Base-by-base conservation (phyloP, 2,888 invertebrate genomes). In the Ectemnius lituratus region DNA sequence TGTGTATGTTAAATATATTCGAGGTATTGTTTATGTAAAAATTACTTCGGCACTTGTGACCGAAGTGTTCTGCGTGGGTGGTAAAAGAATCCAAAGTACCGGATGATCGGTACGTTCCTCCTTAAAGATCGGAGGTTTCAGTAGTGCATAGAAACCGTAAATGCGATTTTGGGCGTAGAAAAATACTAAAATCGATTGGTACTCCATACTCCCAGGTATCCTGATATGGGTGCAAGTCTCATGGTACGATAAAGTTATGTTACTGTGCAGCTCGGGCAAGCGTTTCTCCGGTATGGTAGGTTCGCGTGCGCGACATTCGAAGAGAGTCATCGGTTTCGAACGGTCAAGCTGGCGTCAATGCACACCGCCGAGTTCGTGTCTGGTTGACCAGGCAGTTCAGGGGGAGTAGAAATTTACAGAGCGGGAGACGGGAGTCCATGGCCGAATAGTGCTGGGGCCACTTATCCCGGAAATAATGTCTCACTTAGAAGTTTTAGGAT, bases 401-500 rank as follows among this genome's bases (percentile, higher is more conserved):
- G 67, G 23, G 45, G 46, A 62, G 68, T 70, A 64, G 67, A 79
- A 71, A 73, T 82, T 60, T 82, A 80, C 79, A 82, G 71, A 70
- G 66, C 67, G 27, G 65, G 70, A 76, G 62, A 66, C 66, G 67
- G 63, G 60, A 67, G 37, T 65, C 49, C 65, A 67, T 57, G 27
- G 37, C 45, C 69, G 71, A 71, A 67, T 47, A 28, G 37, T 45
- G 37, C 8, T 63, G 66, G 59, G 67, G 65, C 57, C 65, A 61
- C 28, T 13, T 70, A 74, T 62, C 79, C 57, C 75, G 72, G 62
- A 70, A 78, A 73, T 65, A 73, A 82, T 82, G 59, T 75, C 73
- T 75, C 81, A 78, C 73, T 76, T 83, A 85, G 83, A 84, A 82
- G 81, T 79, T 84, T 86, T 77, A 81, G 70, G 75, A 84, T 83